Evolutionary conservation across 2,888 invertebrate genomes (phyloP), one percentile per base, ranked within the genome.

Genomic region (Clepsis dumicolana): DNA sequence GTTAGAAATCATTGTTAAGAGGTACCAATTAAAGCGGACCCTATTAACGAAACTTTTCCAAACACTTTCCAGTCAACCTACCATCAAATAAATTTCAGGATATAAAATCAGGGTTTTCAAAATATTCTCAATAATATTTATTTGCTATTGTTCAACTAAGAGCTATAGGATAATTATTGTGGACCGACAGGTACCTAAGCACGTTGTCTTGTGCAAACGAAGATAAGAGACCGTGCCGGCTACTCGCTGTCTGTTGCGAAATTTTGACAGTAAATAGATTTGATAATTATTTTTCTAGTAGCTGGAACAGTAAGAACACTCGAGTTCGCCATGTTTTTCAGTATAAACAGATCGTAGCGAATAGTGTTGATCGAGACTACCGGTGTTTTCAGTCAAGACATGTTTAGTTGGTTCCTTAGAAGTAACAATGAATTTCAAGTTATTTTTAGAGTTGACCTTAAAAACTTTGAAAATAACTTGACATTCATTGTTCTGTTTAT

Each of bases 91-190:
- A 73, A 75, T 71, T 73, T 65, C 56, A 50, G 59, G 65, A 65
- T 61, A 65, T 68, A 70, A 56, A 71, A 70, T 72, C 70, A 52
- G 67, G 53, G 62, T 63, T 70, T 64, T 63, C 59, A 52, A 66
- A 63, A 72, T 71, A 77, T 73, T 73, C 71, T 73, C 69, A 73
- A 74, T 72, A 71, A n/a, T 71, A 78, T 78, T 77, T 80, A 77
- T 76, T 71, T 75, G 67, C 77, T 73, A 78, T 79, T 80, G 78
- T 79, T 71, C 71, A 63, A 53, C 60, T 69, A 62, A 72, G 67
- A 69, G 72, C 73, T 64, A 65, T 72, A 71, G 66, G 56, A 72
- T 75, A 74, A 76, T 75, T 71, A 73, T 73, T 72, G 61, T 66
- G 66, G 72, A 56, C 35, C 70, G 57, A 64, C n/a, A n/a, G n/a